Evolutionary conservation across 2,797 vertebrate genomes (phyloP).

Genomic region (Pseudochirops cupreus): DNA sequence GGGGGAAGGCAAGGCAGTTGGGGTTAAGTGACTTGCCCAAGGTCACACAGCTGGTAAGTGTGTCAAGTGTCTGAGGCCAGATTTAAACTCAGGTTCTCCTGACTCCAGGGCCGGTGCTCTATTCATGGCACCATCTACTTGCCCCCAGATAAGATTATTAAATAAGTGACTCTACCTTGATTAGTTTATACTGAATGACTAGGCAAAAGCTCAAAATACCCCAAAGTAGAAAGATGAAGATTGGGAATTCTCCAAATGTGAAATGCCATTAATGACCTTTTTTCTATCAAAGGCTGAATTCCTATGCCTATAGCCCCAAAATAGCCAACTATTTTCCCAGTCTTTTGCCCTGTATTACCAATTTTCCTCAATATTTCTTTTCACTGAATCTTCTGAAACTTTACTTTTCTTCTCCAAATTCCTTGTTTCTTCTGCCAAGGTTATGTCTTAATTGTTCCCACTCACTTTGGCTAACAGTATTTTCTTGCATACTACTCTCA

Average conservation of each 20-base stretch:
- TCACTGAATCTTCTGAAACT: neutral
- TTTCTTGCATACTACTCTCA: neutral
- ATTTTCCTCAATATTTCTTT: neutral
- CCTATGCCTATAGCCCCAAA: neutral
- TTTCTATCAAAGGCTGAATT: neutral
- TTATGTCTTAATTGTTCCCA: neutral
- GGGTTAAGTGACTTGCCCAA: no score
- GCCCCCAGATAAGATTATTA: slow-evolving; percentile 6
- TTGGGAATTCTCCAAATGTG: neutral
- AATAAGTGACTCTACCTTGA: neutral
- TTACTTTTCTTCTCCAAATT: neutral
- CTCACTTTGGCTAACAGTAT: neutral
- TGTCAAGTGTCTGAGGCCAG: no score
- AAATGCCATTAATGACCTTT: neutral
- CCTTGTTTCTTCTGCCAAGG: neutral
- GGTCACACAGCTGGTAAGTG: no score
- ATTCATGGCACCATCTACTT: no score
- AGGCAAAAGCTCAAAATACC: slow-evolving; percentile 27
- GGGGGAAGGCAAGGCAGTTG: no score
- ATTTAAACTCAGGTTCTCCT: no score
- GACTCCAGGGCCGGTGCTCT: no score
- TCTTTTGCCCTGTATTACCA: neutral
- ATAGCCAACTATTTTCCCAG: neutral
- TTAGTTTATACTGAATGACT: slow-evolving; percentile 12
- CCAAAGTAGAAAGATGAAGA: neutral